A percentile compares a stretch with the other conserved stretches of the same genome.
These are phyloP conservation scores for Mystacornis crossleyi DNA, from an alignment of 2,113 vertebrate genomes.

Conservation along the genomic window DNA sequence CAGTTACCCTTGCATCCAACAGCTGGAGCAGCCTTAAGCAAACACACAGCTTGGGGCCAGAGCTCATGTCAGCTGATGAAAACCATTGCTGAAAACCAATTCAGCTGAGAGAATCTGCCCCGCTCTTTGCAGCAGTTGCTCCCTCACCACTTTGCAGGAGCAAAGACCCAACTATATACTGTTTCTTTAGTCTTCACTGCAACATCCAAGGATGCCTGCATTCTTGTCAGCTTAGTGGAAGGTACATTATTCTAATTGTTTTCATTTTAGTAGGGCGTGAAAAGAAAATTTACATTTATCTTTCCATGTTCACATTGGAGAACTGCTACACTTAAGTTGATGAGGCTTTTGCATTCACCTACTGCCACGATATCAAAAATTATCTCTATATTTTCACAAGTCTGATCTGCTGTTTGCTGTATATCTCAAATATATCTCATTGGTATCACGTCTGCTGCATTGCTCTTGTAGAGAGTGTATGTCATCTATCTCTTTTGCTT, in stretches of 20 bases:
- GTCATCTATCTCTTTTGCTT: neutral
- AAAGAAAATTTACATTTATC: neutral
- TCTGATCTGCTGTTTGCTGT: neutral
- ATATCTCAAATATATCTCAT: neutral
- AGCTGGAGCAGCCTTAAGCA: neutral
- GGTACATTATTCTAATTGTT: neutral
- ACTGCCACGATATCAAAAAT: neutral
- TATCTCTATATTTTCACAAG: neutral
- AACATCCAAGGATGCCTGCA: neutral
- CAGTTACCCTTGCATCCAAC: neutral
- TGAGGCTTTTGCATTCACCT: neutral
- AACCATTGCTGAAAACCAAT: neutral
- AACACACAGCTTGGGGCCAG: neutral
- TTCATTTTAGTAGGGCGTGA: neutral
- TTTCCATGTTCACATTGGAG: neutral
- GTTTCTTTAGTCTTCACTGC: neutral
- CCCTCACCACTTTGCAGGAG: neutral
- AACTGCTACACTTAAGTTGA: neutral
- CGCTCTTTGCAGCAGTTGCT: neutral
- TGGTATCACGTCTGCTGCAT: too few species aligned
- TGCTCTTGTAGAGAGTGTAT: fast-evolving
- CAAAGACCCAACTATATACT: neutral
- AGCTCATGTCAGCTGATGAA: neutral
- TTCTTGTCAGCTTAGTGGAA: neutral
- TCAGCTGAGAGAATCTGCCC: neutral